Conservation (phyloP, 2,113 vertebrate genomes). For the Galemys pyrenaicus region DNA sequence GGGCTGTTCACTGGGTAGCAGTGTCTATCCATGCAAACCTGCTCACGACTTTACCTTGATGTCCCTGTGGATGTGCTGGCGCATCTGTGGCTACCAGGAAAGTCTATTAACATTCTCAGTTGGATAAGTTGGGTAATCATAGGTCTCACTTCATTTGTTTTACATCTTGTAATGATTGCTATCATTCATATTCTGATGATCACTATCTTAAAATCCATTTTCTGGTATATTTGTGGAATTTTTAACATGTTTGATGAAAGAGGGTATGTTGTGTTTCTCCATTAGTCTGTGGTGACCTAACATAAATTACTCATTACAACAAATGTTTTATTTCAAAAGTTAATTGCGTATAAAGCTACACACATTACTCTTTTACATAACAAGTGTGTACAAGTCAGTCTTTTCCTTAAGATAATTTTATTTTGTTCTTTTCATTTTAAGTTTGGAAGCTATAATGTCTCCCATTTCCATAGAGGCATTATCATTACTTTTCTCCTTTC, state of each 20-base stretch:
- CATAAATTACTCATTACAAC: not conserved
- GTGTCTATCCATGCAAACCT: too few relatives aligned
- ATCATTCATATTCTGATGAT: not conserved
- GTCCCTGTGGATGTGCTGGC: too few relatives aligned
- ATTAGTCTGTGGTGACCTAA: not conserved
- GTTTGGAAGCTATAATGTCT: not conserved
- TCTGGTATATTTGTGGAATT: not conserved
- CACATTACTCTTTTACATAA: not conserved
- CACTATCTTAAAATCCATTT: not conserved
- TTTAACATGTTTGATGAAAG: not conserved
- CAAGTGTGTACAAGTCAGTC: not conserved
- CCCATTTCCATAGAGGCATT: not conserved
- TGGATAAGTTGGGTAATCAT: not conserved
- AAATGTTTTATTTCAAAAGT: not conserved
- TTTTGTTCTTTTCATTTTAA: not conserved
- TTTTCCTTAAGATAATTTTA: not conserved
- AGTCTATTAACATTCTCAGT: not conserved
- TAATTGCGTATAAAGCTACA: not conserved
- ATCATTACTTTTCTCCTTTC: not conserved
- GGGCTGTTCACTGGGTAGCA: too few relatives aligned
- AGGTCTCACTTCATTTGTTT: not conserved
- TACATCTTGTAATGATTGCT: not conserved
- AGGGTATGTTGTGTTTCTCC: not conserved
- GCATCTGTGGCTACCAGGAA: too few relatives aligned
- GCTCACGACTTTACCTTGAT: too few relatives aligned